Base-by-base conservation (phyloP, 2,113 vertebrate species). In the Chionomys nivalis region DNA sequence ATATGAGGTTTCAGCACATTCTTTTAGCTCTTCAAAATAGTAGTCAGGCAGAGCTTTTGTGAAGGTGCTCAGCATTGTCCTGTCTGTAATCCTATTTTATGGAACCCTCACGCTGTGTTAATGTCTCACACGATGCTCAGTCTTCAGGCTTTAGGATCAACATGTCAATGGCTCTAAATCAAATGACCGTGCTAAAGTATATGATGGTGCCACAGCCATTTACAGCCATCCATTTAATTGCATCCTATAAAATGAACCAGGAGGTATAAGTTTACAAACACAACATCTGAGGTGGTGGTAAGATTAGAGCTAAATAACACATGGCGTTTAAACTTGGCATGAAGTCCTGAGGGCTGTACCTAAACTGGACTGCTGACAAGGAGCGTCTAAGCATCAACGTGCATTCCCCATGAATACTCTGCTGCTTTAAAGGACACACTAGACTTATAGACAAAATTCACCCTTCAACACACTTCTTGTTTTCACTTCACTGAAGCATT, bases 191-290 rank as follows among this genome's bases (percentile, higher is more conserved):
- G 98, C 55, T 94, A 97, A 98, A 98, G 97, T 63, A 39, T 95
- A 94, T 95, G 85, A 85, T 90, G 95, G 98, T 98, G 95, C 98
- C 95, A 98, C 23, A 52, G 72, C 93, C 87, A 75, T 97, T 98
- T 96, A 89, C 93, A 96, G 92, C 96, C 96, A 91, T 97, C 90
- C 61, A 73, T 95, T 98, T 97, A 97, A 97, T 98, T 98, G 97
- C 96, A 96, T 95, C 89, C 97, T 79, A 98, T 97, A 98, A 98
- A 96, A 97, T 89, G 97, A 97, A 93, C 77, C 94, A 75, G 96
- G 96, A 97, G 95, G 97, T 98, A 63, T 97, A 98, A 96, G 93
- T 65, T 36, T 98, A 96, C 98, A 98, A 98, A 98, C 97, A 98
- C 95, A 97, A 98, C 95, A 97, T 98, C 92, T 98, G 96, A 98